Conservation (phyloP, 2,113 vertebrate species). For the Pundamilia nyererei region DNA sequence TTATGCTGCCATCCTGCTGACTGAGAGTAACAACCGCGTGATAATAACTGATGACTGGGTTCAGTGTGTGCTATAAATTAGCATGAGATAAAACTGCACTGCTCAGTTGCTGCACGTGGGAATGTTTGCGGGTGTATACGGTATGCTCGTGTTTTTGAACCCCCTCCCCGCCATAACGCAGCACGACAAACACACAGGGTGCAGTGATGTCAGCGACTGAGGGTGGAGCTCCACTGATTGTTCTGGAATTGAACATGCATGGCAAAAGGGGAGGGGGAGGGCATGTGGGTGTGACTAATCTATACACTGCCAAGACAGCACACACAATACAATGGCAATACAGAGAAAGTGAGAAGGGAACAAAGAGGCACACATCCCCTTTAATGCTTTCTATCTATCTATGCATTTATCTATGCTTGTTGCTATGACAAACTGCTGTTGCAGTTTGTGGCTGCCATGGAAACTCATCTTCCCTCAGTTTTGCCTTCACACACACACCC, state of each 20-base stretch:
- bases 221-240: neutral
- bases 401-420: neutral
- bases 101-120: neutral
- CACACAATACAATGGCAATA: neutral
- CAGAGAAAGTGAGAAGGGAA: neutral
- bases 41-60: neutral
- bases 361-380: neutral
- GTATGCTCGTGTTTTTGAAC: neutral
- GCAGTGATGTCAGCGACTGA: neutral
- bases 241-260: neutral
- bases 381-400: neutral
- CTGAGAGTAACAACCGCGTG: neutral
- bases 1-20: neutral
- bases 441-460: slow-evolving; percentile 25
- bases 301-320: slow-evolving; percentile 23
- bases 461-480: neutral
- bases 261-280: neutral
- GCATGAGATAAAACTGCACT: neutral
- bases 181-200: neutral
- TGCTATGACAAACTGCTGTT: neutral
- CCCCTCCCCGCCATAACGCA: neutral
- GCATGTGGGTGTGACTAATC: slow-evolving; percentile 23
- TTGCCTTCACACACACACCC: neutral
- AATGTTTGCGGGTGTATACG: neutral
- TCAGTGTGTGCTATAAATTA: neutral